Conservation (phyloP, 2,797 vertebrate species). For the Anas flavirostris region DNA sequence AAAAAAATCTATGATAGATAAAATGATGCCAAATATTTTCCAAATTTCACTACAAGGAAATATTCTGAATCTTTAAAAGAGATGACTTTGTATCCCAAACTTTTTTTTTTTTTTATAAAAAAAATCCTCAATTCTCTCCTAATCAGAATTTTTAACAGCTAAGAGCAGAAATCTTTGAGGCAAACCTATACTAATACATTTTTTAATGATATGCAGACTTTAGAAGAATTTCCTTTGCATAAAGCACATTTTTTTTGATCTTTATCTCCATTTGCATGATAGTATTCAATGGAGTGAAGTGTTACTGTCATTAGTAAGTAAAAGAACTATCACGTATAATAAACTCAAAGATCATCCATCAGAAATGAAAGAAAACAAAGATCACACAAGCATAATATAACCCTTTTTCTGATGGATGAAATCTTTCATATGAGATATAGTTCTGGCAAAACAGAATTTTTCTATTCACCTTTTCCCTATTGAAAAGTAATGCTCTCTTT, state of each 20-base stretch:
- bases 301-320: constrained; percentile 51
- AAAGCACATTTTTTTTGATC: constrained; percentile 21
- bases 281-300: constrained; percentile 34
- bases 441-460: constrained; percentile 71
- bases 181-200: neutral
- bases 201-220: constrained; percentile 10
- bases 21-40: neutral
- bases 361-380: constrained; percentile 67
- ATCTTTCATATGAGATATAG: constrained; percentile 24
- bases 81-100: neutral
- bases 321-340: constrained; percentile 44
- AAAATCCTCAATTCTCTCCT: neutral
- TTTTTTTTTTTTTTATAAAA: neutral
- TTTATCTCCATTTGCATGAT: constrained; percentile 50
- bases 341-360: constrained; percentile 49
- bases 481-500: constrained; percentile 52
- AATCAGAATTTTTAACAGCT: neutral
- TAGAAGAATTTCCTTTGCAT: neutral
- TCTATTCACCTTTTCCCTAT: constrained; percentile 69
- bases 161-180: neutral
- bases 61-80: neutral
- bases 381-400: neutral
- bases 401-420: constrained; percentile 23
- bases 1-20: neutral
- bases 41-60: neutral